Conservation (phyloP, 1,140 invertebrate species). For the Aethina tumida region DNA sequence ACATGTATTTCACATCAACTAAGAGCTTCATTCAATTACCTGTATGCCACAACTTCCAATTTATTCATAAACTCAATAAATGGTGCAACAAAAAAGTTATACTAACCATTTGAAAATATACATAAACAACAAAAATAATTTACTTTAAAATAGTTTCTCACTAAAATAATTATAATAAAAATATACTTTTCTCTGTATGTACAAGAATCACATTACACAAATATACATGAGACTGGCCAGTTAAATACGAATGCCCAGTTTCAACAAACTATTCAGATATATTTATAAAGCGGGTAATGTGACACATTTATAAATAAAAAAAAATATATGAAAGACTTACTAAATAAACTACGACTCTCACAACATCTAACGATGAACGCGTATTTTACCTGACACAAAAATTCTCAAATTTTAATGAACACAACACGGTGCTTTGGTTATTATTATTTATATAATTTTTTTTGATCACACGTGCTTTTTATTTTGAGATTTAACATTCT, state of each 20-base stretch:
- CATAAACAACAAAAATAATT: conserved; percentile 20
- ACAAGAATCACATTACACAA: conserved; percentile 15
- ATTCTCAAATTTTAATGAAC: conserved; percentile 18
- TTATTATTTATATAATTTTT: conserved; percentile 11
- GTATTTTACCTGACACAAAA: neutral
- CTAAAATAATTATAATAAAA: conserved; percentile 19
- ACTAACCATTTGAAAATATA: conserved; percentile 8
- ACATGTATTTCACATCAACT: conserved; percentile 1
- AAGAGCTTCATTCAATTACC: neutral
- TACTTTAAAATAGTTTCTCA: conserved; percentile 14
- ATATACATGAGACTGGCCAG: conserved; percentile 8
- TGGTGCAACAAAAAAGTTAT: no score
- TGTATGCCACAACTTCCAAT: neutral
- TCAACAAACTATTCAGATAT: conserved; percentile 8
- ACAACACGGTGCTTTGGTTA: conserved; percentile 27
- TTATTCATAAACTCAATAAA: neutral
- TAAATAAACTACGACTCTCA: conserved; percentile 12
- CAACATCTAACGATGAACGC: conserved; percentile 9
- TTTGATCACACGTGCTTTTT: conserved; percentile 16
- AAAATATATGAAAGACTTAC: conserved; percentile 16
- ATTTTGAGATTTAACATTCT: neutral
- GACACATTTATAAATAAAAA: conserved; percentile 12
- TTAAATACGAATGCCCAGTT: conserved; percentile 14
- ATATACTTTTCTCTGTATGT: conserved; percentile 19
- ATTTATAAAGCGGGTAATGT: conserved; percentile 3